These are phyloP conservation scores for Neoseiulus cucumeris DNA, from an alignment of 1,140 invertebrate genomes.

Conservation along the genomic window DNA sequence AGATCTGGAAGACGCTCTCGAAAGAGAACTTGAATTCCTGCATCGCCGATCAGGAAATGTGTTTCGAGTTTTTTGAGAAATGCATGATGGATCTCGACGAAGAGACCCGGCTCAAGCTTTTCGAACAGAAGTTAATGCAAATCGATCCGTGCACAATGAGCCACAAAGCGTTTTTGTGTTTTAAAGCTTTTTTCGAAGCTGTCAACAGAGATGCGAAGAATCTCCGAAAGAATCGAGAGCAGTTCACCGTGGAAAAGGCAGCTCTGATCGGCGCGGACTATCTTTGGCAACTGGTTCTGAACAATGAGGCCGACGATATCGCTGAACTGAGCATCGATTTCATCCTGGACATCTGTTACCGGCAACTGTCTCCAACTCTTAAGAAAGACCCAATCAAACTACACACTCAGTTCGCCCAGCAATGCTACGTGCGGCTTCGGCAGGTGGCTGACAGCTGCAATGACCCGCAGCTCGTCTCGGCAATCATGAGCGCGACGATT, in stretches of 20 bases:
- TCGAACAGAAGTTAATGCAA: slow-evolving; percentile 32
- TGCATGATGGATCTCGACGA: slow-evolving; percentile 32
- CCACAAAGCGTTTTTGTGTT: slow-evolving; percentile 32
- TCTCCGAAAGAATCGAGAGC: slow-evolving; percentile 22
- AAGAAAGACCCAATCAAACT: slow-evolving; percentile 32
- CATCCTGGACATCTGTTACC: slow-evolving; percentile 31
- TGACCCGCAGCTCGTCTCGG: background rate
- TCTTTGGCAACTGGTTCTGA: slow-evolving; percentile 34
- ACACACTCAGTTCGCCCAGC: slow-evolving; percentile 33
- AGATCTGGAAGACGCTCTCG: slow-evolving; percentile 32
- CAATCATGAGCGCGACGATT: background rate
- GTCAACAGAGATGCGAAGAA: slow-evolving; percentile 32
- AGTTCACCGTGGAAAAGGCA: slow-evolving; percentile 28
- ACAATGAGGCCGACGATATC: slow-evolving; percentile 29
- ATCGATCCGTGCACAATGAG: slow-evolving; percentile 29
- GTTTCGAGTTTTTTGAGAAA: slow-evolving; percentile 34
- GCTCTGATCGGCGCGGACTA: slow-evolving; percentile 33
- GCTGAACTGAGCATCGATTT: slow-evolving; percentile 31
- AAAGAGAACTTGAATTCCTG: slow-evolving; percentile 1
- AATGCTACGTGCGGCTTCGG: slow-evolving; percentile 33
- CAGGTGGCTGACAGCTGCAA: slow-evolving; percentile 19
- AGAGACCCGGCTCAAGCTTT: slow-evolving; percentile 32
- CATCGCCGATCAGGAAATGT: slow-evolving; percentile 24
- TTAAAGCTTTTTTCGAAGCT: slow-evolving; percentile 33
- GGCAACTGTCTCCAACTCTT: slow-evolving; percentile 27